Base-by-base conservation (phyloP, 2,113 vertebrate species). In the Geococcyx californianus region DNA sequence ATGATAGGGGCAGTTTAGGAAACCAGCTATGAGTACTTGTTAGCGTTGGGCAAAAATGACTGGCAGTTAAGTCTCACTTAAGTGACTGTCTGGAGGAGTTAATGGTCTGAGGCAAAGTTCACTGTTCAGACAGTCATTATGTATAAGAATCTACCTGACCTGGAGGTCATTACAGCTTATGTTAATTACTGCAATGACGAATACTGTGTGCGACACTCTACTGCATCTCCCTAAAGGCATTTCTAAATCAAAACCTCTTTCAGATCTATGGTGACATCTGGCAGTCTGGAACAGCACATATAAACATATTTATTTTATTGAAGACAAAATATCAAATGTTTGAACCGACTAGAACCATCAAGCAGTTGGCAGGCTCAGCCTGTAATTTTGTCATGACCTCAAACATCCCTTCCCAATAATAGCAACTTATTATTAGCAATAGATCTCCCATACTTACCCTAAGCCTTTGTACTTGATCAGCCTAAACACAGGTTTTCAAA, bases 161-260 rank as follows among this genome's bases (percentile, higher is more conserved):
- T 77, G 80, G 45, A 86, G 84, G 67, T 97, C 92, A 74, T 89
- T 94, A 72, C 69, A 92, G 64, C 69, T 93, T 88, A 62, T 4
- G 1, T 86, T 93, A 92, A 96, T 92, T 91, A 72, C 38, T 92
- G 24, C 72, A 84, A 19, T 87, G 89, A 91, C 0, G 0, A 91
- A 87, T 55, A 69, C n/a, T 86, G 34, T 36, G 19, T 38, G 60
- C 0, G 1, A 86, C 31, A 34, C 36, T 80, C 58, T n/a, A 75
- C 34, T 55, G 28, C 16, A 6, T 67, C 45, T 58, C 63, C 64
- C 67, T 78, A 24, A 85, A 91, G 82, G 29, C 6, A 83, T 79
- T 78, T 94, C 56, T 94, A 11, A 33, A 44, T 45, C 77, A 82
- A 86, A 92, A 82, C 8, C 23, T 85, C 66, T 36, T 24, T 68